These are phyloP conservation scores for Megalops cyprinoides DNA, from an alignment of 2,797 vertebrate species.

Conservation along the genomic window DNA sequence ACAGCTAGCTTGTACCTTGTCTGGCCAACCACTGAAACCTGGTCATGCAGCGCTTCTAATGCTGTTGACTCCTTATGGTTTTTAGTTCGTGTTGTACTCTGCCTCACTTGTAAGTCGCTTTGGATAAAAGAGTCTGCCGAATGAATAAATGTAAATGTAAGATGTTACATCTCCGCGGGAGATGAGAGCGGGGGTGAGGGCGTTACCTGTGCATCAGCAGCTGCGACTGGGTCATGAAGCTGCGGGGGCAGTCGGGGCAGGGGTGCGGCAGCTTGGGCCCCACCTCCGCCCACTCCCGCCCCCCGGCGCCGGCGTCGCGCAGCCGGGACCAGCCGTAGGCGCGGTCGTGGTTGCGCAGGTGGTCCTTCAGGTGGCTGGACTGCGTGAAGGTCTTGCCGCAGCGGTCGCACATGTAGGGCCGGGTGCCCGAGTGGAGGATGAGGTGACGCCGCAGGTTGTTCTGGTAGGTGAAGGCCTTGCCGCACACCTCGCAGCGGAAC, in stretches of 20 bases:
- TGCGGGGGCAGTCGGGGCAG: slow-evolving; percentile 84
- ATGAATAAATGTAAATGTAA: too few species aligned
- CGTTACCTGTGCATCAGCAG: slow-evolving; percentile 76
- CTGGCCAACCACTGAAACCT: too few species aligned
- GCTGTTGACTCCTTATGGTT: too few species aligned
- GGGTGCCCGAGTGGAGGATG: slow-evolving; percentile 82
- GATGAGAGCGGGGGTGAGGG: too few species aligned
- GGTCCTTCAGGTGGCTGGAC: slow-evolving; percentile 82
- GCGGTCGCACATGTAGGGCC: slow-evolving; percentile 79
- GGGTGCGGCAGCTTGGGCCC: slow-evolving; percentile 65
- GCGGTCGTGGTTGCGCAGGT: slow-evolving; percentile 75
- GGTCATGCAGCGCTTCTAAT: too few species aligned
- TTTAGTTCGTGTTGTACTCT: too few species aligned
- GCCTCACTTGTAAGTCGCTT: too few species aligned
- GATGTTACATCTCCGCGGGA: too few species aligned
- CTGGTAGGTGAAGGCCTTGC: slow-evolving; percentile 86
- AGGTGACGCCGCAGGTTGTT: slow-evolving; percentile 88
- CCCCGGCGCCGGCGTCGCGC: neutral
- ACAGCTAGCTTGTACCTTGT: too few species aligned
- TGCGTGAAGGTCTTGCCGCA: slow-evolving; percentile 82
- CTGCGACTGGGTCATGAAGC: slow-evolving; percentile 82
- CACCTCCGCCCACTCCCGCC: slow-evolving; percentile 52
- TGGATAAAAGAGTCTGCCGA: too few species aligned
- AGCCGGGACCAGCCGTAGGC: neutral
- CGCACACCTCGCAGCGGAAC: slow-evolving; percentile 84